Evolutionary conservation across 2,113 vertebrate species (phyloP).

Genomic region (Dendrocopos noguchii): DNA sequence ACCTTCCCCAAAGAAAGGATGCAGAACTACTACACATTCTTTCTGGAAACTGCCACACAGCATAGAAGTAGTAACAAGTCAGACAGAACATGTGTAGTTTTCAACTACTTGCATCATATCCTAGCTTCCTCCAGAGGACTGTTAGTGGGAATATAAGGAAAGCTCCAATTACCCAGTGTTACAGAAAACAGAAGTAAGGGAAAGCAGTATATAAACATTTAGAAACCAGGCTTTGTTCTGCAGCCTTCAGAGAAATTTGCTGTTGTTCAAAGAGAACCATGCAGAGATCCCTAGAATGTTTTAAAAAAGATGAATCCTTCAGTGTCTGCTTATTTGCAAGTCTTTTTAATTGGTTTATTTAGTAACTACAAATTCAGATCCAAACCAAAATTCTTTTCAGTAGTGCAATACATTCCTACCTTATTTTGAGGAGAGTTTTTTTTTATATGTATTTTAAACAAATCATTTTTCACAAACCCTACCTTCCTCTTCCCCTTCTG

Average conservation of each 20-base stretch:
- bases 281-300: neutral
- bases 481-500: constrained; percentile 92
- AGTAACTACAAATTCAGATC: neutral
- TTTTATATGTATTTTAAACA: neutral
- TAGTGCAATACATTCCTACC: neutral
- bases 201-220: neutral
- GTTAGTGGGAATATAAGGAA: neutral
- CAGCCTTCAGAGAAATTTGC: neutral
- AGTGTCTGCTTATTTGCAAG: neutral
- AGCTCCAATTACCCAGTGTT: neutral
- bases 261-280: neutral
- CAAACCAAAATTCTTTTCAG: neutral
- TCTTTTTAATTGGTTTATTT: neutral
- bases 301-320: neutral
- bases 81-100: neutral
- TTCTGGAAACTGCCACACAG: neutral
- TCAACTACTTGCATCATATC: neutral
- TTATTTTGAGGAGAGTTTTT: neutral
- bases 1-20: neutral
- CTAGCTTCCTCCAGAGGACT: neutral
- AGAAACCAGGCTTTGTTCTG: neutral
- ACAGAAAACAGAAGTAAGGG: neutral
- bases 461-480: constrained; percentile 68
- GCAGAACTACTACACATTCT: neutral
- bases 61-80: neutral